Percentiles rank a stretch among this genome's conserved stretches.
phyloP scores from a whole-genome alignment of 2,888 invertebrate genomes.

The Eledona agricola region DNA sequence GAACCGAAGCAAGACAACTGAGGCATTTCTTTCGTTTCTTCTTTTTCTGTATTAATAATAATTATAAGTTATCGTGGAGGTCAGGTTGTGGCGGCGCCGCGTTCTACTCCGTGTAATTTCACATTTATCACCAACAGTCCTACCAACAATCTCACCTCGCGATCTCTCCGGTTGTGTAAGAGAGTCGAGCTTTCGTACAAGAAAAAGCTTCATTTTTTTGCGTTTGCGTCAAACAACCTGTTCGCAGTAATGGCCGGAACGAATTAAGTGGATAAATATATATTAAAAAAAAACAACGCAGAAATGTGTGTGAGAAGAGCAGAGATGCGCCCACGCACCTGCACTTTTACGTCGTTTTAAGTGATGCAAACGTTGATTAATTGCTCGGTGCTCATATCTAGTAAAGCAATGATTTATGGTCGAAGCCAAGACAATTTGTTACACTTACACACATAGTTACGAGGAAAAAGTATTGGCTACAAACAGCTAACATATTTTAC shows the following conservation, averaged over 20 bases:
- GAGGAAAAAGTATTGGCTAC: constrained; percentile 18
- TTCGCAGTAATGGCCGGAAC: constrained; percentile 4
- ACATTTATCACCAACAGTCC: constrained; percentile 42
- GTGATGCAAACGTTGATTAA: constrained; percentile 32
- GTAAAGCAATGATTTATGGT: constrained; percentile 30
- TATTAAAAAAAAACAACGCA: too few relatives aligned
- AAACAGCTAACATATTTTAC: constrained; percentile 22
- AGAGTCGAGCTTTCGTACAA: neutral
- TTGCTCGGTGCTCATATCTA: constrained; percentile 26
- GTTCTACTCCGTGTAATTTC: constrained; percentile 44
- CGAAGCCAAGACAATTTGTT: constrained; percentile 30
- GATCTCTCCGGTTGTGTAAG: too few relatives aligned
- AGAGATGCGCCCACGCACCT: constrained; percentile 10
- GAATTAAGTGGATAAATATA: constrained; percentile 6
- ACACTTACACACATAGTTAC: constrained; percentile 34
- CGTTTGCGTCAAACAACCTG: constrained; percentile 10
- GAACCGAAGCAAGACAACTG: too few relatives aligned
- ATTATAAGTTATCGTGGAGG: constrained; percentile 30
- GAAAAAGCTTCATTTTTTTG: neutral
- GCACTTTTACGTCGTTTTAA: constrained; percentile 18
- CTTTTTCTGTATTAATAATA: constrained; percentile 26
- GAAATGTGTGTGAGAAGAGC: too few relatives aligned
- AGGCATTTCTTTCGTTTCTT: too few relatives aligned
- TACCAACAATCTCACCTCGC: constrained; percentile 25
- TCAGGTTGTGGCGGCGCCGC: constrained; percentile 39